phyloP scores from a whole-genome alignment of 2,113 vertebrate species.

The Malurus elegans region DNA sequence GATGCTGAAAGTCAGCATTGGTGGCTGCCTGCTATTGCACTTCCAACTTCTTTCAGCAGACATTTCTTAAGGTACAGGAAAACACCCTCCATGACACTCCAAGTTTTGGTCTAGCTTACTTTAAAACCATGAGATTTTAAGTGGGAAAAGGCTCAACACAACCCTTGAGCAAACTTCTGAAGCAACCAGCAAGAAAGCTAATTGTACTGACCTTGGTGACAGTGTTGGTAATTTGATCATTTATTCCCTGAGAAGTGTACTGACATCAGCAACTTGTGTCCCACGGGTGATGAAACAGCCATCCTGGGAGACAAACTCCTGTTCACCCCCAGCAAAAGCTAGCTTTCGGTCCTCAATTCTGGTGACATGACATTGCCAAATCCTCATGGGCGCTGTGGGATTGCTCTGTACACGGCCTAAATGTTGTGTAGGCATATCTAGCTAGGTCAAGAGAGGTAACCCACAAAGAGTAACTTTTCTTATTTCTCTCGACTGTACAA shows the following conservation, averaged over 20 bases:
- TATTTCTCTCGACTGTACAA: background rate
- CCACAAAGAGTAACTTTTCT: background rate
- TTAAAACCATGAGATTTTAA: background rate
- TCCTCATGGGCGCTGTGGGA: background rate
- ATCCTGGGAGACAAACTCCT: background rate
- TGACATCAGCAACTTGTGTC: background rate
- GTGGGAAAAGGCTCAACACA: background rate
- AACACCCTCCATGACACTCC: background rate
- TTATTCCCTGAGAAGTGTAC: background rate
- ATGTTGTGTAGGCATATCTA: background rate
- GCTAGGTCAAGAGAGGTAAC: background rate
- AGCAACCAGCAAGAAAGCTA: background rate
- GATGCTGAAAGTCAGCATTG: background rate
- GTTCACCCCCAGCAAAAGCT: background rate
- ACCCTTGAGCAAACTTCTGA: slow-evolving; percentile 22
- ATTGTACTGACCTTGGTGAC: background rate
- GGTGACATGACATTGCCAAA: background rate
- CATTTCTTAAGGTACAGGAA: background rate
- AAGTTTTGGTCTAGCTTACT: background rate
- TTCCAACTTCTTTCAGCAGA: background rate
- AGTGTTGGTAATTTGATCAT: background rate
- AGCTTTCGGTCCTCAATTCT: background rate
- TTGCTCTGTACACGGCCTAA: background rate
- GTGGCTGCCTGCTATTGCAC: background rate
- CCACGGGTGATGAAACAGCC: background rate